Percentiles rank a stretch among this genome's conserved stretches.
Evolutionary conservation across 1,140 invertebrate genomes (phyloP).

Genomic region (Meteorus sp.): DNA sequence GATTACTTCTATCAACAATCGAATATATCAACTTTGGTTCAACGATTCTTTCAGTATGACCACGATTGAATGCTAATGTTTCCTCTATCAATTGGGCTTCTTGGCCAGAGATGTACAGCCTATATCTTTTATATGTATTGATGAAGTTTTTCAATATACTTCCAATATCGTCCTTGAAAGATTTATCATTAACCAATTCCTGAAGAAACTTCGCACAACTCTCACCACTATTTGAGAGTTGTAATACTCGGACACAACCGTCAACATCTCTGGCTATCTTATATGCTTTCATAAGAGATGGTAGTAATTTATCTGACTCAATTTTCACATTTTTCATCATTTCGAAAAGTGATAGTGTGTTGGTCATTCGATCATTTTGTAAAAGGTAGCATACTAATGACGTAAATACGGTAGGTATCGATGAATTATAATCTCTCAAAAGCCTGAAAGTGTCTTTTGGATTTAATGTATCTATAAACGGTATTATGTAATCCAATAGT

Average conservation of each 20-base stretch:
- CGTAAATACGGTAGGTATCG: constrained; percentile 46
- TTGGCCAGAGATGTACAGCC: not conserved
- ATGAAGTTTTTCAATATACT: constrained; percentile 18
- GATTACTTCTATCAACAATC: not conserved
- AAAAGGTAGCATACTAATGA: constrained; percentile 59
- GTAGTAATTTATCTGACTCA: constrained; percentile 44
- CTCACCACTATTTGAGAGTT: constrained; percentile 18
- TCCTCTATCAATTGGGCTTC: not conserved
- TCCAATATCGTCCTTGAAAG: not conserved
- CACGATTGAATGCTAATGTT: not conserved
- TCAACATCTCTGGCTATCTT: constrained; percentile 31
- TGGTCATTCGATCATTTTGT: constrained; percentile 50
- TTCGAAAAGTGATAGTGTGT: constrained; percentile 56
- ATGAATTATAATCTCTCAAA: constrained; percentile 53
- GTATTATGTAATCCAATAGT: constrained; percentile 58
- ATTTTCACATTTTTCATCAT: constrained; percentile 49
- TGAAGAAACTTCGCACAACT: constrained; percentile 25
- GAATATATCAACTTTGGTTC: not conserved
- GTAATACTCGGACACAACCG: constrained; percentile 36
- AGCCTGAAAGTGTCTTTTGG: constrained; percentile 56
- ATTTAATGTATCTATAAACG: constrained; percentile 56
- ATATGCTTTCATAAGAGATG: constrained; percentile 36
- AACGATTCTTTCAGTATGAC: not conserved
- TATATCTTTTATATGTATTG: not conserved
- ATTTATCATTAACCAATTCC: not conserved